A percentile compares a stretch with the other conserved stretches of the same genome.
Conservation (phyloP, 2,888 invertebrate species). For the Epinotia brunnichana region DNA sequence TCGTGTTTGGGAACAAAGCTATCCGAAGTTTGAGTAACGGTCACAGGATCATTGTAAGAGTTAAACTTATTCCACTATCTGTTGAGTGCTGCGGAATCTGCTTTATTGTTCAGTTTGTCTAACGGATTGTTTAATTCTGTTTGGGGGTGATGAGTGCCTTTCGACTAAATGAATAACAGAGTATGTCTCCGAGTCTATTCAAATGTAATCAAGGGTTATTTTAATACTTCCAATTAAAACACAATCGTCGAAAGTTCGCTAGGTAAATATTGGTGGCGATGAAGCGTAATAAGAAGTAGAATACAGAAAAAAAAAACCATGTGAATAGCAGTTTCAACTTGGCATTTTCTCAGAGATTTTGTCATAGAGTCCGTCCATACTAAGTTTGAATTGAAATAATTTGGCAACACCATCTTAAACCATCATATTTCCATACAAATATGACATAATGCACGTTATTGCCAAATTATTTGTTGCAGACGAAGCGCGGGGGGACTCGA, state of each 20-base stretch:
- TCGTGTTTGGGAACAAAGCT: conserved; percentile 82
- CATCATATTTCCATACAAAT: background rate
- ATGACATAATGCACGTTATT: background rate
- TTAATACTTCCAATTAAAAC: background rate
- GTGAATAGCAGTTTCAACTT: too few species aligned
- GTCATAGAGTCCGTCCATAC: background rate
- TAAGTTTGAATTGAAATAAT: background rate
- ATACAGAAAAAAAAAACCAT: too few species aligned
- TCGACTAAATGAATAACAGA: conserved; percentile 27
- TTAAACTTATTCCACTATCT: conserved; percentile 70
- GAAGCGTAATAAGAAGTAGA: too few species aligned
- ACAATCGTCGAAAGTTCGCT: background rate
- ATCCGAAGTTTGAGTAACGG: conserved; percentile 80
- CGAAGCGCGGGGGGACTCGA: background rate
- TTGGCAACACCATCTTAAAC: background rate
- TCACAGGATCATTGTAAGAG: conserved; percentile 76
- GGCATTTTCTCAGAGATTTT: background rate
- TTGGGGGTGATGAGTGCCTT: conserved; percentile 46
- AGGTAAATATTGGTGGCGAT: too few species aligned
- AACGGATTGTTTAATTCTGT: conserved; percentile 59
- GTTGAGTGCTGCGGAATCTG: conserved; percentile 63
- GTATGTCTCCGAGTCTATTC: background rate
- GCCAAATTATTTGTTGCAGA: background rate
- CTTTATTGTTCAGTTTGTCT: conserved; percentile 66
- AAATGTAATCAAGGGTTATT: background rate